phyloP scores from a whole-genome alignment of 1,140 invertebrate species.

The Tetragnatha versicolor region DNA sequence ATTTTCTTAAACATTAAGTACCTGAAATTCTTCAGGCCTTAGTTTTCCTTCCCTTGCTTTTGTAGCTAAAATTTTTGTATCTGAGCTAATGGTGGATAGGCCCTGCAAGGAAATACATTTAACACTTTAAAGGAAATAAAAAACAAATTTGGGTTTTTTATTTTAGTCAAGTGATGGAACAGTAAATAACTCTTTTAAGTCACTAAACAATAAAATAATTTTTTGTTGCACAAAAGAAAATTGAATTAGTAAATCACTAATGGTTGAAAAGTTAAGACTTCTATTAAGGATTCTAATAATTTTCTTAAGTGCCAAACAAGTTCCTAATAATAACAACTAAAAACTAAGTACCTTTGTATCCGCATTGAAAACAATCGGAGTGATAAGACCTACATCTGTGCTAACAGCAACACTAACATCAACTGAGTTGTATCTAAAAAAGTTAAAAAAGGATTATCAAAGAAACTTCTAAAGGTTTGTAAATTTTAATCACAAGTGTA shows the following conservation, averaged over 20 bases:
- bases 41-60: slow-evolving; percentile 95
- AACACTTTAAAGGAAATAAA: too few relatives aligned
- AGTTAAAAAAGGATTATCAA: background rate
- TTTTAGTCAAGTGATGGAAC: too few relatives aligned
- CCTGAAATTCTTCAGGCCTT: slow-evolving; percentile 96
- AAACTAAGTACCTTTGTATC: slow-evolving; percentile 67
- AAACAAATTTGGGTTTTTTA: too few relatives aligned
- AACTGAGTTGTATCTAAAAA: slow-evolving; percentile 79
- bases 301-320: background rate
- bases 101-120: slow-evolving; percentile 68
- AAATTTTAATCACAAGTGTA: too few relatives aligned
- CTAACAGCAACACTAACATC: slow-evolving; percentile 97
- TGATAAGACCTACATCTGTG: slow-evolving; percentile 94
- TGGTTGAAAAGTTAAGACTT: too few relatives aligned
- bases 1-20: too few relatives aligned
- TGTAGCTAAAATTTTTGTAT: slow-evolving; percentile 82
- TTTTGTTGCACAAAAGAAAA: too few relatives aligned
- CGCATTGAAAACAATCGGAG: slow-evolving; percentile 94
- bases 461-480: background rate
- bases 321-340: slow-evolving; percentile 10
- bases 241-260: too few relatives aligned
- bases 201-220: too few relatives aligned
- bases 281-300: too few relatives aligned
- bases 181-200: too few relatives aligned
- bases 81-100: slow-evolving; percentile 83